These are phyloP conservation scores for Apamea sordens DNA, from an alignment of 2,888 invertebrate species.

Conservation along the genomic window DNA sequence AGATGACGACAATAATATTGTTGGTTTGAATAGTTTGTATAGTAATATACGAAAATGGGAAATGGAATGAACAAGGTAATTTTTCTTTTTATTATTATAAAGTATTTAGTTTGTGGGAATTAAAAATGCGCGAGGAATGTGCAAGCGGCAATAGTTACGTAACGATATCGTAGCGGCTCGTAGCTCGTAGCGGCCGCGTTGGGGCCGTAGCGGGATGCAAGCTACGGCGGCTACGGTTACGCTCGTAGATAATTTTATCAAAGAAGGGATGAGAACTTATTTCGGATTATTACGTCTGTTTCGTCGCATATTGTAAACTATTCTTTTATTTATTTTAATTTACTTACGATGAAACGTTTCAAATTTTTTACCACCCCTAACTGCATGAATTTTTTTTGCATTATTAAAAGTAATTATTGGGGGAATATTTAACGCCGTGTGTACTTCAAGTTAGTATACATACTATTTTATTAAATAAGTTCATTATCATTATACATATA, in stretches of 20 bases:
- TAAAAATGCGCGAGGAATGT: constrained; percentile 55
- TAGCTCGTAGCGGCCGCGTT: constrained; percentile 69
- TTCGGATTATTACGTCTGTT: not conserved
- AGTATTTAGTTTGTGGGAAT: constrained; percentile 7
- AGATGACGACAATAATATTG: constrained; percentile 79
- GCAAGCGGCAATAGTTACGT: constrained; percentile 76
- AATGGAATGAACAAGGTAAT: constrained; percentile 98
- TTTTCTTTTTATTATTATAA: constrained; percentile 40
- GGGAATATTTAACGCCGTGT: not conserved
- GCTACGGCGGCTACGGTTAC: constrained; percentile 45
- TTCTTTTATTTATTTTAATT: not conserved
- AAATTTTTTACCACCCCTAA: not conserved
- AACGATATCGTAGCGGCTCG: constrained; percentile 73
- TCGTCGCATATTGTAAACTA: not conserved
- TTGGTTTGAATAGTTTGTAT: constrained; percentile 72
- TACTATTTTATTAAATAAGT: not conserved
- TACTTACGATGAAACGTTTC: not conserved
- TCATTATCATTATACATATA: not conserved
- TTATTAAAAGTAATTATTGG: not conserved
- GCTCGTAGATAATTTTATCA: constrained; percentile 26
- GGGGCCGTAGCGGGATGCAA: constrained; percentile 62
- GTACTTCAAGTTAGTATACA: not conserved
- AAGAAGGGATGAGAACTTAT: constrained; percentile 4
- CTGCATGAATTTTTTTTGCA: not conserved
- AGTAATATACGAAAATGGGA: constrained; percentile 90